Conservation (phyloP, 2,797 vertebrate species). For the Smutsia gigantea region DNA sequence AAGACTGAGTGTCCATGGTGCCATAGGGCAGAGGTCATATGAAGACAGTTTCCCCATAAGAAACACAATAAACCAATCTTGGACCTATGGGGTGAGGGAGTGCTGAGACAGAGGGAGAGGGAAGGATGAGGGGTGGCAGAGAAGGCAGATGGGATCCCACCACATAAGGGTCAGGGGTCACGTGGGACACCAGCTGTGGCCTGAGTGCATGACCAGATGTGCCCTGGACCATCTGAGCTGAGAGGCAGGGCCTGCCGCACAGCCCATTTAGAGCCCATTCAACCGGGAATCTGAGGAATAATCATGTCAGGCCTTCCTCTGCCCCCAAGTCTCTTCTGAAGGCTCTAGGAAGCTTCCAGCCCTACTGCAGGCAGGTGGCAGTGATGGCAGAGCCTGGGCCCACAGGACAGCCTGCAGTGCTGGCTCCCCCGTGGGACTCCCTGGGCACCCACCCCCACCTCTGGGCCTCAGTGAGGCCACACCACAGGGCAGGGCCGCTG, state of each 20-base stretch:
- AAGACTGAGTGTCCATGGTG: not conserved
- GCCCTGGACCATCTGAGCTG: not conserved
- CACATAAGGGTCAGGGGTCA: not conserved
- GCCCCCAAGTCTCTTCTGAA: not conserved
- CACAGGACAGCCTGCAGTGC: not conserved
- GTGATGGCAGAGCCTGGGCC: not conserved
- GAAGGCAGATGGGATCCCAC: not conserved
- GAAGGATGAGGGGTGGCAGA: fast-evolving
- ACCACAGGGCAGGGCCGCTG: not conserved
- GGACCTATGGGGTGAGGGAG: not conserved
- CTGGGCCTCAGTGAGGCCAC: not conserved
- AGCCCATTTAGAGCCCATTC: not conserved
- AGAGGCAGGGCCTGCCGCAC: fast-evolving
- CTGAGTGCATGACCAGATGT: not conserved
- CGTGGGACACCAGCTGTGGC: not conserved
- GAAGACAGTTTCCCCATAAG: not conserved
- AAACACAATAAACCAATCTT: not conserved
- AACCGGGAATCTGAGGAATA: not conserved
- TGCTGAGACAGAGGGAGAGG: not conserved
- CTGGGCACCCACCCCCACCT: not conserved
- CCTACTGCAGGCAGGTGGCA: not conserved
- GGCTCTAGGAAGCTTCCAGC: not conserved
- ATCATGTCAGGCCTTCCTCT: not conserved
- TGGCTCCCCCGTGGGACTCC: not conserved
- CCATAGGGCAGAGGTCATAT: not conserved